Base-by-base conservation (phyloP, 23 tunicate species). In the Aplidium turbinatum region DNA sequence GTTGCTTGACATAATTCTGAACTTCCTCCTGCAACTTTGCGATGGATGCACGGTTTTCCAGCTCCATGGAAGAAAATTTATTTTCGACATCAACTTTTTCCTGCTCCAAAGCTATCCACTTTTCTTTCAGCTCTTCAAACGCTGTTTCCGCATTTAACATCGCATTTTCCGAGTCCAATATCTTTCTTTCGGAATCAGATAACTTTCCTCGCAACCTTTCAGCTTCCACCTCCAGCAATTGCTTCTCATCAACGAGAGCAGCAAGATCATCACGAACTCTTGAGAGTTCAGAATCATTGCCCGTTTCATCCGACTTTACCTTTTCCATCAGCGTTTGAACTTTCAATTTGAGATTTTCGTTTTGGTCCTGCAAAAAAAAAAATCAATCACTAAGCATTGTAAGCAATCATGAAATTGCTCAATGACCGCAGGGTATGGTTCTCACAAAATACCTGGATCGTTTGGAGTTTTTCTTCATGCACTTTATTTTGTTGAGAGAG, bases 1-100 rank as follows among this genome's bases (percentile, higher is more conserved):
- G 31, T 13, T 39, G 27, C 52, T 40, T 34, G 36, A 35, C 13
- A 51, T 67, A 30, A 5, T 53, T 54, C 28, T 35, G 34, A 50
- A 68, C 57, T 35, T 78, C 58, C 21, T 51, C 47, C 66, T 67
- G 73, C 33, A 66, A 16, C 35, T 16, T 50, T 7, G 52, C 84
- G 29, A 78, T 27, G 23, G 67, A 52, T 11, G 42, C 20, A 5
- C n/a, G 16, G 63, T 67, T 20, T 40, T 77, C 82, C 13, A 63
- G 7, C 30, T 63, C 73, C 18, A 30, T 16, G 39, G 45, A 63
- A 20, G 47, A 29, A 63, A 16, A 31, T 39, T 68, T 31, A 39
- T 68, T 68, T n/a, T n/a, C n/a, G n/a, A n/a, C n/a, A n/a, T n/a
- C n/a, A n/a, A n/a, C n/a, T n/a, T n/a, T n/a, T 68, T 68, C 62